A percentile compares a stretch with the other conserved stretches of the same genome.
Conservation (phyloP, 2,797 vertebrate genomes). For the Poecilia wingei region DNA sequence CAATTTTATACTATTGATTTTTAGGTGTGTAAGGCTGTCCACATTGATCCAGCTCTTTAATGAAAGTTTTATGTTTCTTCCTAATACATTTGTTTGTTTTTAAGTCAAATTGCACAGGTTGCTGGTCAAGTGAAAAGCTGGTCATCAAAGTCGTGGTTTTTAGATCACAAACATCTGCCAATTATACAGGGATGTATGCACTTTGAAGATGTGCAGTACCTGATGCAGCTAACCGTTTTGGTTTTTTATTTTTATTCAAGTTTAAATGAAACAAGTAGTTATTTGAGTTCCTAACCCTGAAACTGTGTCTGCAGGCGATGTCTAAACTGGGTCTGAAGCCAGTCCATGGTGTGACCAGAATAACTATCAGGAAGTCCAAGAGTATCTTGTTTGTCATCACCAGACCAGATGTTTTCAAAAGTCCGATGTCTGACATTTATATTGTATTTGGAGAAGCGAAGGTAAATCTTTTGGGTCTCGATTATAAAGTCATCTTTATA, state of each 20-base stretch:
- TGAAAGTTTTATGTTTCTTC: background rate
- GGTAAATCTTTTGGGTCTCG: conserved; percentile 43
- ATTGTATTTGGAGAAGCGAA: conserved; percentile 98
- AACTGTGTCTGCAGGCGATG: conserved; percentile 87
- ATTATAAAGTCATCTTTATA: background rate
- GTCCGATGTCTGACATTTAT: conserved; percentile 95
- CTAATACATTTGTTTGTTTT: background rate
- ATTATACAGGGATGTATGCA: background rate
- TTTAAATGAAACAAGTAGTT: background rate
- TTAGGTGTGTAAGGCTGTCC: background rate
- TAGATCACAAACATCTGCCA: background rate
- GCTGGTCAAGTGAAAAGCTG: background rate
- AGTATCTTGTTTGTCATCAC: conserved; percentile 98
- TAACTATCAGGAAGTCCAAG: conserved; percentile 98
- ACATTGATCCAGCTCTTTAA: background rate
- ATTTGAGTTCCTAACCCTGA: background rate
- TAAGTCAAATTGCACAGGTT: background rate
- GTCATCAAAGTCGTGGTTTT: background rate
- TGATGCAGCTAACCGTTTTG: background rate
- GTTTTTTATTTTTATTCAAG: no score
- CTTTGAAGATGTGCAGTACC: background rate
- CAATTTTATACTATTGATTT: background rate
- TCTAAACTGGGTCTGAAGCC: conserved; percentile 95
- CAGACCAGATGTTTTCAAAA: conserved; percentile 97
- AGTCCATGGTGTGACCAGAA: conserved; percentile 94